Conservation (phyloP, 2,888 invertebrate genomes). For the Bombylius discolor region DNA sequence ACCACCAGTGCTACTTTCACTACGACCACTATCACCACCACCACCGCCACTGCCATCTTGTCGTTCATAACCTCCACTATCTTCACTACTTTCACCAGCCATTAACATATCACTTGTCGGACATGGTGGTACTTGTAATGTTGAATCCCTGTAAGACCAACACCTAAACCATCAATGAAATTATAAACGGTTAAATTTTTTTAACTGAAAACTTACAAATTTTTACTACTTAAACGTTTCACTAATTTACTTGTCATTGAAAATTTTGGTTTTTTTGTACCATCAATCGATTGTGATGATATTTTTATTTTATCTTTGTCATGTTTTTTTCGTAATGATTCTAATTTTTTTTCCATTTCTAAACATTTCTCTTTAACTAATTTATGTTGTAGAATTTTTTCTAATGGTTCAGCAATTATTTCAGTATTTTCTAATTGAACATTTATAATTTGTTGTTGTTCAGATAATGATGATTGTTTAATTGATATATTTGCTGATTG, state of each 20-base stretch:
- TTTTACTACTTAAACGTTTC: conserved; percentile 63
- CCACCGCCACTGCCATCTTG: conserved; percentile 19
- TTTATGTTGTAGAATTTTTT: conserved; percentile 69
- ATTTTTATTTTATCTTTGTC: conserved; percentile 60
- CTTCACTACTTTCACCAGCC: conserved; percentile 33
- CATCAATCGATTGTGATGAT: conserved; percentile 42
- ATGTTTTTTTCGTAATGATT: conserved; percentile 65
- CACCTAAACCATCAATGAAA: conserved; percentile 9
- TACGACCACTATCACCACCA: conserved; percentile 28
- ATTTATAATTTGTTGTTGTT: too few species aligned
- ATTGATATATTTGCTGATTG: conserved; percentile 30
- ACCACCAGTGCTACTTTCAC: conserved; percentile 30
- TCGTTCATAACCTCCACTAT: conserved; percentile 22
- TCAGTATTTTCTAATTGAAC: conserved; percentile 28
- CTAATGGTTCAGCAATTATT: conserved; percentile 63
- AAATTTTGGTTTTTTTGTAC: conserved; percentile 56
- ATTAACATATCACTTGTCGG: conserved; percentile 31
- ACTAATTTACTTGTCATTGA: conserved; percentile 60
- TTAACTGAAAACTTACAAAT: conserved; percentile 47
- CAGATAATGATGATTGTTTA: conserved; percentile 27
- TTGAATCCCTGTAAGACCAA: conserved; percentile 27
- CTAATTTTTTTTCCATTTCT: conserved; percentile 80
- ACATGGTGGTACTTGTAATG: conserved; percentile 36
- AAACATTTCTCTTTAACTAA: conserved; percentile 65
- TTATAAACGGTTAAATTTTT: background rate